A percentile compares a stretch with the other conserved stretches of the same genome.
phyloP scores from a whole-genome alignment of 2,113 vertebrate species.

The Balaenoptera acutorostrata region DNA sequence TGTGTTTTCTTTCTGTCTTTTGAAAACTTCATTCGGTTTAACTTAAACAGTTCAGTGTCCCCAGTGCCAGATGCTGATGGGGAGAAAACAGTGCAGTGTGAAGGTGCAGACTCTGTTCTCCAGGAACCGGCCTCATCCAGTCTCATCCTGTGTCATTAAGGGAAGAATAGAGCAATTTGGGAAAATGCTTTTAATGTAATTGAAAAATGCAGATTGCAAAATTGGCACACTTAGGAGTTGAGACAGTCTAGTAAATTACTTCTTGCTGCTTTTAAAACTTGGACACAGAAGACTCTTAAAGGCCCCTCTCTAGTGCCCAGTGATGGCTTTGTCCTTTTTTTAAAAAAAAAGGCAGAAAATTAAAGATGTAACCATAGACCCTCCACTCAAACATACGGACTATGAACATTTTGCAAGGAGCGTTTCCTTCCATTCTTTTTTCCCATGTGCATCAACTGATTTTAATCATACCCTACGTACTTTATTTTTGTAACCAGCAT shows the following conservation, averaged over 20 bases:
- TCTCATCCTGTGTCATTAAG: slow-evolving; percentile 20
- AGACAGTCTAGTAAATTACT: slow-evolving; percentile 46
- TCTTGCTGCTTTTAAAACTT: slow-evolving; percentile 60
- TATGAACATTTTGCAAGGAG: fast-evolving
- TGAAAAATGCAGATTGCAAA: slow-evolving; percentile 66
- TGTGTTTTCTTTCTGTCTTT: neutral
- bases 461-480: neutral
- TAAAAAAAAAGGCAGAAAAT: neutral
- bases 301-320: neutral
- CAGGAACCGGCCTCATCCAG: neutral
- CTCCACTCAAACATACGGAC: fast-evolving
- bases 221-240: slow-evolving; percentile 50
- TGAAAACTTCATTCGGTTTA: neutral
- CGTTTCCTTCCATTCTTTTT: neutral
- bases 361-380: neutral
- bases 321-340: neutral
- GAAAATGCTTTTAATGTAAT: slow-evolving; percentile 72
- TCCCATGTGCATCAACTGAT: neutral
- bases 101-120: neutral
- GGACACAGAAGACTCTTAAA: slow-evolving; percentile 23
- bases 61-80: fast-evolving
- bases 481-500: neutral
- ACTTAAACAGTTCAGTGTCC: neutral
- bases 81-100: neutral
- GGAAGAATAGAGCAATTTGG: slow-evolving; percentile 61